Evolutionary conservation across 2,113 vertebrate species (phyloP).

Genomic region (Motacilla alba): DNA sequence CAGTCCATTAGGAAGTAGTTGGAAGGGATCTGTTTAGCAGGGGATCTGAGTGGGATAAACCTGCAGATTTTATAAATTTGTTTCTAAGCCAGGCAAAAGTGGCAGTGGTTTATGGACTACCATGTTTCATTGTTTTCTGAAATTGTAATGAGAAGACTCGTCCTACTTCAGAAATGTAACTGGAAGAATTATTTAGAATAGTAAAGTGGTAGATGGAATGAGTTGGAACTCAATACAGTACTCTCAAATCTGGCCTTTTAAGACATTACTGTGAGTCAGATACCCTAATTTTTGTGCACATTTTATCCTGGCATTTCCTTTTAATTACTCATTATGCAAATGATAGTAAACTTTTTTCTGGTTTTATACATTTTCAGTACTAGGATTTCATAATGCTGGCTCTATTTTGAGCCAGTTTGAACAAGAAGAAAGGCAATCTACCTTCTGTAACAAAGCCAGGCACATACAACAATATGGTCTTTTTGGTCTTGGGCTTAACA

Average conservation of each 20-base stretch:
- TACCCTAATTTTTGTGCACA: not conserved
- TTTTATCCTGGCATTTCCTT: not conserved
- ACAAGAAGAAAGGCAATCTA: not conserved
- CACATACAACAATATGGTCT: not conserved
- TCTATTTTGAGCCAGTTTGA: conserved; percentile 1
- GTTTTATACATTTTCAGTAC: not conserved
- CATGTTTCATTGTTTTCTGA: not conserved
- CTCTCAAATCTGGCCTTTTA: not conserved
- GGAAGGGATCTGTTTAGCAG: not conserved
- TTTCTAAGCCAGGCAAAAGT: not conserved
- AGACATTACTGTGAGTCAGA: not conserved
- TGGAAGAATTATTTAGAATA: not conserved
- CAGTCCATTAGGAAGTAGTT: not conserved
- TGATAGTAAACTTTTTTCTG: not conserved
- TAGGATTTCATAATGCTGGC: not conserved
- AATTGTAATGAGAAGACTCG: not conserved
- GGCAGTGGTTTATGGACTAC: not conserved
- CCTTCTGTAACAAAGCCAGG: not conserved
- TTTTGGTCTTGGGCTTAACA: not conserved
- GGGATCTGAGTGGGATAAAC: not conserved
- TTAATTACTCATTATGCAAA: not conserved
- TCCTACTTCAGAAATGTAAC: not conserved
- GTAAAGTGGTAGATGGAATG: not conserved
- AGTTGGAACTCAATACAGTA: not conserved
- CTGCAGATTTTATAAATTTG: not conserved